Percentiles rank a stretch among this genome's conserved stretches.
Evolutionary conservation across 1,140 invertebrate genomes (phyloP).

Genomic region (Hesperophylax magnus): DNA sequence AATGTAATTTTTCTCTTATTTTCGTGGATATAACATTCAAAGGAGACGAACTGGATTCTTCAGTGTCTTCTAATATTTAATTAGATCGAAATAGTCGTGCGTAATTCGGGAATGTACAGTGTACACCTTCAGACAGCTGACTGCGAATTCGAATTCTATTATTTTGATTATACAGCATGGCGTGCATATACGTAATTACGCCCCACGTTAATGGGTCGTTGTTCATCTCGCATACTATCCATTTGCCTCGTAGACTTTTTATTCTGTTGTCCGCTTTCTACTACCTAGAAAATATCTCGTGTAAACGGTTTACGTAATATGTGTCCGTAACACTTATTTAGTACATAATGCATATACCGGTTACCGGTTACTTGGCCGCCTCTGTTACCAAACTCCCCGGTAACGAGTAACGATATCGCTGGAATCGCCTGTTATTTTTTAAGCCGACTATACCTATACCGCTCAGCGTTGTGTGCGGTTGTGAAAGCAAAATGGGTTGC

Average conservation of each 20-base stretch:
- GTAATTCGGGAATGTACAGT: too few relatives aligned
- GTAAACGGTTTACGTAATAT: constrained; percentile 38
- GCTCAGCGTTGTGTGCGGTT: constrained; percentile 3
- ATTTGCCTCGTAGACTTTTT: not conserved
- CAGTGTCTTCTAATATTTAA: too few relatives aligned
- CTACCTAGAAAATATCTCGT: constrained; percentile 30
- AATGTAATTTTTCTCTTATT: too few relatives aligned
- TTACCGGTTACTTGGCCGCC: not conserved
- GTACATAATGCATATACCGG: constrained; percentile 40
- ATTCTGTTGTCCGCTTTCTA: constrained; percentile 36
- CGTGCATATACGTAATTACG: not conserved
- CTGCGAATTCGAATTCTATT: too few relatives aligned
- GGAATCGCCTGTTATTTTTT: constrained; percentile 24
- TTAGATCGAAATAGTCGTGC: too few relatives aligned
- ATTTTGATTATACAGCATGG: not conserved
- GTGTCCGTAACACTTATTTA: constrained; percentile 37
- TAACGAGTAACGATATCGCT: constrained; percentile 17
- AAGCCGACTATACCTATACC: not conserved
- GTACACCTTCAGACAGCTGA: too few relatives aligned
- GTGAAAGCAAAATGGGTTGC: constrained; percentile 31
- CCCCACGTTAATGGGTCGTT: not conserved
- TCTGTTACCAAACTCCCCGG: constrained; percentile 36
- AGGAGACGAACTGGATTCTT: too few relatives aligned
- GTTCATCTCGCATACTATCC: constrained; percentile 23
- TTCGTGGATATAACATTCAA: too few relatives aligned